A percentile compares a stretch with the other conserved stretches of the same genome.
phyloP scores from a whole-genome alignment of 2,113 vertebrate genomes.

The Pyrgilauda ruficollis region DNA sequence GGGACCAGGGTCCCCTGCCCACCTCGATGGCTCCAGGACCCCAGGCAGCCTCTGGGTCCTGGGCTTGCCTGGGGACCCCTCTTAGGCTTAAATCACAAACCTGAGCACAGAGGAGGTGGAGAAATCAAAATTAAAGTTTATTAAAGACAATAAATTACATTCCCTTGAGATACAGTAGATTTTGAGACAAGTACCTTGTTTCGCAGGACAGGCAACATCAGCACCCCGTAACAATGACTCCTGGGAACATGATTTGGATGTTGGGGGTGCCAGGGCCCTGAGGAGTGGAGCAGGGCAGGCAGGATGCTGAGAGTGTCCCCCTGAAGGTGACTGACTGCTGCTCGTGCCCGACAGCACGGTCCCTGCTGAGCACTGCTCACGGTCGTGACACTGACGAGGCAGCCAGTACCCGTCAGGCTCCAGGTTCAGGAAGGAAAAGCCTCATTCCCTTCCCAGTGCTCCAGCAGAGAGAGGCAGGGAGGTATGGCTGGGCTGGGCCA shows the following conservation, averaged over 20 bases:
- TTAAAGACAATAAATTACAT: constrained; percentile 50
- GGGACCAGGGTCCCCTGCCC: neutral
- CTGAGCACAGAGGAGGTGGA: rapidly evolving
- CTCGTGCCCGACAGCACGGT: rapidly evolving
- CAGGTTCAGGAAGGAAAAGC: neutral
- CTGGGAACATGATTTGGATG: rapidly evolving
- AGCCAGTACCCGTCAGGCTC: rapidly evolving
- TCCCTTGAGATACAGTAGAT: neutral
- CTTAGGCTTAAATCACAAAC: neutral
- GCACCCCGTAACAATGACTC: rapidly evolving
- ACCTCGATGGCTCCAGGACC: rapidly evolving
- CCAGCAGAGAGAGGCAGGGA: neutral
- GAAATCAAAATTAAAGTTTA: neutral
- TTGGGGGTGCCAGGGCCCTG: neutral
- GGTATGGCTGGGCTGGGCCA: rapidly evolving
- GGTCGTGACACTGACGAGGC: rapidly evolving
- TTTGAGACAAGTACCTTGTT: neutral
- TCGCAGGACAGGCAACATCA: neutral
- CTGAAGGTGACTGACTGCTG: neutral
- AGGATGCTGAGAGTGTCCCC: neutral
- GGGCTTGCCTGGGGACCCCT: neutral
- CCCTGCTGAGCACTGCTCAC: neutral
- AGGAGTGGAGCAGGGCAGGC: neutral
- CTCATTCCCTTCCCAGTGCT: neutral
- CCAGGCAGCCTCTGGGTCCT: neutral